phyloP scores from a whole-genome alignment of 2,888 invertebrate genomes.

The Nematopogon swammerdamellus region DNA sequence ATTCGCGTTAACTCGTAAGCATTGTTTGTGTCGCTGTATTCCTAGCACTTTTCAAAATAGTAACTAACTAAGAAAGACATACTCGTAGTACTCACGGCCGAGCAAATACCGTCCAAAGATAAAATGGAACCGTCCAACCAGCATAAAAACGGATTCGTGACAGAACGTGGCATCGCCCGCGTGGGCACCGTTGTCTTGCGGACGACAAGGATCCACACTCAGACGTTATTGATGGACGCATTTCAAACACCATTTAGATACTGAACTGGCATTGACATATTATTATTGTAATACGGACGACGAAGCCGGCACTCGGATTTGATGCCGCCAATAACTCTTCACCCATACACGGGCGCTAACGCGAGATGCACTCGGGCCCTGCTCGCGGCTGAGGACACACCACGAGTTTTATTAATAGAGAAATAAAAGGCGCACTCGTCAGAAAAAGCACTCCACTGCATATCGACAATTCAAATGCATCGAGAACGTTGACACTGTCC shows the following conservation, averaged over 20 bases:
- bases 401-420: not conserved
- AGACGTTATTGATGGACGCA: conserved; percentile 50
- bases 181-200: conserved; percentile 13
- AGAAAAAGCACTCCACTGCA: too few species aligned
- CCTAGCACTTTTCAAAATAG: too few species aligned
- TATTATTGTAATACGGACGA: conserved; percentile 31
- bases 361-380: not conserved
- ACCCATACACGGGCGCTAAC: not conserved
- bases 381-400: not conserved
- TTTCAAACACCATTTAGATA: conserved; percentile 54
- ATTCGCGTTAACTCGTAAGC: too few species aligned
- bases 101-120: too few species aligned
- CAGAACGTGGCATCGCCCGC: conserved; percentile 14
- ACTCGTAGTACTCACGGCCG: too few species aligned
- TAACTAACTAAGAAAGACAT: too few species aligned
- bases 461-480: too few species aligned
- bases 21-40: too few species aligned
- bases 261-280: conserved; percentile 45
- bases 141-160: not conserved
- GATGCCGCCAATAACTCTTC: not conserved
- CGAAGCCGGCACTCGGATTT: not conserved
- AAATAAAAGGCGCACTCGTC: not conserved
- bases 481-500: too few species aligned
- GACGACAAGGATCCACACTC: conserved; percentile 42
- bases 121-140: not conserved